phyloP scores from a whole-genome alignment of 2,888 invertebrate species.

The Holacanthella duospinosa region DNA sequence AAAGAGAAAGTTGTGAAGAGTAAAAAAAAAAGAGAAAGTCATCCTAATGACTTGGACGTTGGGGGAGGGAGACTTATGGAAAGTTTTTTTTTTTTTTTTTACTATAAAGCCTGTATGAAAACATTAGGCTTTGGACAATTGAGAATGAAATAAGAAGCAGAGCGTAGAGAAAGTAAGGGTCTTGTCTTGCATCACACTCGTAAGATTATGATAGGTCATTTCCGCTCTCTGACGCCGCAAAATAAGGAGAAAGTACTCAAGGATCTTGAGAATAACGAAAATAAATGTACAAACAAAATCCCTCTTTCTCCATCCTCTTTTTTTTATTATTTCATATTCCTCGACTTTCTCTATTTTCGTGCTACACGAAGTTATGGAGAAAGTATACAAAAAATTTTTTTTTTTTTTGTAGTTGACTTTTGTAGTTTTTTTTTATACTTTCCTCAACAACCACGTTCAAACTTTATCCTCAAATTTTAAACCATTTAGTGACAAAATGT shows the following conservation, averaged over 20 bases:
- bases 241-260: conserved; percentile 10
- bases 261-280: background rate
- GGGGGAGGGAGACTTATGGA: too few species aligned
- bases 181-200: background rate
- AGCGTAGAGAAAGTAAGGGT: too few species aligned
- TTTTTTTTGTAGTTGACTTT: background rate
- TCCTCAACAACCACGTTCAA: too few species aligned
- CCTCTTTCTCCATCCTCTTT: background rate
- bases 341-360: background rate
- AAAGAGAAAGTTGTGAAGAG: background rate
- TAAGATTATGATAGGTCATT: conserved; percentile 24
- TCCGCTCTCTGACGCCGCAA: conserved; percentile 19
- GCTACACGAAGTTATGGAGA: background rate
- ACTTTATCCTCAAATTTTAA: too few species aligned
- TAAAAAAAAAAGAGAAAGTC: background rate
- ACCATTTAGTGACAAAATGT: too few species aligned
- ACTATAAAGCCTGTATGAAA: background rate
- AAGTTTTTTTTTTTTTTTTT: too few species aligned
- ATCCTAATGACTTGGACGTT: background rate
- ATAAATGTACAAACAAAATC: conserved; percentile 6
- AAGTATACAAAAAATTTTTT: background rate
- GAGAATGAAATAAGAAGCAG: background rate
- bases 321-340: background rate
- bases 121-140: background rate
- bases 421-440: too few species aligned